Base-by-base conservation (phyloP, 2,797 vertebrate species). In the Leucoraja ocellata region DNA sequence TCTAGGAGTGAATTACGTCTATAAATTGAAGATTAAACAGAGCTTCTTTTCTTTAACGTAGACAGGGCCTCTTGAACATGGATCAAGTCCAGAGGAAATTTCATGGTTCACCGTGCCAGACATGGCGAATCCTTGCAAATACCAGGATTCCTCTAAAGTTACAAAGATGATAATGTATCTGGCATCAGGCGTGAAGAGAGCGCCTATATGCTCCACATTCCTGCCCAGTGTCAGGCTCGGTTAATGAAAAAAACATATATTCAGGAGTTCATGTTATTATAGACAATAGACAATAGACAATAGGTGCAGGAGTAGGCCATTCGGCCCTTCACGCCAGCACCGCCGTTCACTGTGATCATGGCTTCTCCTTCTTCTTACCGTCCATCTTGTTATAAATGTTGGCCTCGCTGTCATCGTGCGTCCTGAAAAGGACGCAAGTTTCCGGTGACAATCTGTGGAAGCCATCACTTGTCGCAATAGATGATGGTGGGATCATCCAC, bases 31-130 rank as follows among this genome's bases (percentile, higher is more conserved):
- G 71, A 91, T 91, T 91, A 91, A 88, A 92, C 68, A 92, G 39
- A 58, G 90, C 90, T 76, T 76, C 90, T 92, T 92, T 92, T 92
- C 90, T 92, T 92, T 58, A 76, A 92, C 36, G 74, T 71, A 71
- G 90, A 92, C 65, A 25, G 90, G 71, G 90, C 90, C 90, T 74
- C 90, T 92, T 92, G 90, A 39, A 92, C 10, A 76, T 54, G 90
- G 68, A 92, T 92, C 90, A 54, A 32, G 58, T 76, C 90, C 90
- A 92, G 68, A 25, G 68, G 32, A 46, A 39, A 21, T 71, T 91
- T 71, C 36, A 90, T 6, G 1, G 28, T 68, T 71, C 65, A 36
- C 54, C 1, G 1, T 92, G 71, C 71, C 68, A 92, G 71, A 54
- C 65, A 23, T 92, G 46, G 46, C 46, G 46, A 46, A 58, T 92